Conservation (phyloP, 2,888 invertebrate species). For the Homarus gammarus region DNA sequence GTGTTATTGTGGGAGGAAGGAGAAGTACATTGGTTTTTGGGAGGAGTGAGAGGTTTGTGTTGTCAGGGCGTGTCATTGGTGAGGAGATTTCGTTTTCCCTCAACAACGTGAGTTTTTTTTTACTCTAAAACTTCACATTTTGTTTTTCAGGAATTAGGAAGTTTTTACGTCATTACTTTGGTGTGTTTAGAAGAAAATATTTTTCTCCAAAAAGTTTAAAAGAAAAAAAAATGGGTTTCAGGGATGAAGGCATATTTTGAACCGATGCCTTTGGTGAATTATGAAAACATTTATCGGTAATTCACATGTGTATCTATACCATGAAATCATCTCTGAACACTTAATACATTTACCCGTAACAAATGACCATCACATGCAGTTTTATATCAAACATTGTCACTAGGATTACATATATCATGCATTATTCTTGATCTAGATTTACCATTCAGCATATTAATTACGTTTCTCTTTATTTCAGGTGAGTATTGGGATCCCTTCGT, state of each 20-base stretch:
- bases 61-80: background rate
- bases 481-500: background rate
- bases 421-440: background rate
- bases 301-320: no score
- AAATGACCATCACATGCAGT: background rate
- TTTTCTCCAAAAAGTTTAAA: background rate
- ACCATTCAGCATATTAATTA: background rate
- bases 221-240: background rate
- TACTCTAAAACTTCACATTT: no score
- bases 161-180: no score
- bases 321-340: no score
- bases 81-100: background rate
- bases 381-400: no score
- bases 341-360: no score
- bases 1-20: slow-evolving; percentile 46
- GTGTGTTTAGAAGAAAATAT: no score
- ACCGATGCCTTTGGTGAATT: no score
- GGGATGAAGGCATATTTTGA: slow-evolving; percentile 5
- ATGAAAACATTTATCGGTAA: no score
- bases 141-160: no score
- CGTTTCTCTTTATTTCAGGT: background rate
- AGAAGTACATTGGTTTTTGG: slow-evolving; percentile 47
- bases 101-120: no score
- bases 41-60: background rate
- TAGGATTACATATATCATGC: no score